These are phyloP conservation scores for Thera britannica DNA, from an alignment of 2,888 invertebrate species.

Conservation along the genomic window DNA sequence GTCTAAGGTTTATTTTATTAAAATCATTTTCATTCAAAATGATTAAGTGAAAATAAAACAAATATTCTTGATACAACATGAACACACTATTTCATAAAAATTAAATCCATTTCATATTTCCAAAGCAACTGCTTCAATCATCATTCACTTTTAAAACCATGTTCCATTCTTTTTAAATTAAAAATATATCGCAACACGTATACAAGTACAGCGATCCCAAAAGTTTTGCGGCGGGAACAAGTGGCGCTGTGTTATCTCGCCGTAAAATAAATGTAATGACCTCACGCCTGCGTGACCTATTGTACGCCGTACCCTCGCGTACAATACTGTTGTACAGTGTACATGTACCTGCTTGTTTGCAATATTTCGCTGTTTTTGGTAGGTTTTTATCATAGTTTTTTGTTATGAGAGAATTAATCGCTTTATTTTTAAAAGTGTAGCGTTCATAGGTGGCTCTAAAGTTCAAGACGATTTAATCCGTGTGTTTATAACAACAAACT, in stretches of 20 bases:
- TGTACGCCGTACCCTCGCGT: constrained; percentile 5
- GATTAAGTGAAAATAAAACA: too few species aligned
- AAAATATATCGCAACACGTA: constrained; percentile 7
- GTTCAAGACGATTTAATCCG: too few species aligned
- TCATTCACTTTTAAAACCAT: background rate
- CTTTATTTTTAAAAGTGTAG: too few species aligned
- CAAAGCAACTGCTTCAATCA: background rate
- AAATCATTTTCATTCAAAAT: too few species aligned
- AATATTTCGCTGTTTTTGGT: background rate
- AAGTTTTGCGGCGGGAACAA: constrained; percentile 19
- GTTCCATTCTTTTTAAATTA: background rate
- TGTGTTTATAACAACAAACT: too few species aligned
- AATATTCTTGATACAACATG: too few species aligned
- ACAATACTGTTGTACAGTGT: background rate
- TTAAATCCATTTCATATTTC: too few species aligned
- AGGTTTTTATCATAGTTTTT: background rate
- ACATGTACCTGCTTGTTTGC: constrained; percentile 3
- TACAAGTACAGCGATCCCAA: constrained; percentile 10
- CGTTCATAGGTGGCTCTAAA: too few species aligned
- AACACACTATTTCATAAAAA: too few species aligned
- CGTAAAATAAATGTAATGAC: constrained; percentile 65
- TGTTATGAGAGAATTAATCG: too few species aligned
- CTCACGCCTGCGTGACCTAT: constrained; percentile 47
- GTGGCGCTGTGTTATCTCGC: constrained; percentile 36
- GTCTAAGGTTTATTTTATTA: too few species aligned